phyloP scores from a whole-genome alignment of 2,888 invertebrate species.

The Parasteatoda lunata region DNA sequence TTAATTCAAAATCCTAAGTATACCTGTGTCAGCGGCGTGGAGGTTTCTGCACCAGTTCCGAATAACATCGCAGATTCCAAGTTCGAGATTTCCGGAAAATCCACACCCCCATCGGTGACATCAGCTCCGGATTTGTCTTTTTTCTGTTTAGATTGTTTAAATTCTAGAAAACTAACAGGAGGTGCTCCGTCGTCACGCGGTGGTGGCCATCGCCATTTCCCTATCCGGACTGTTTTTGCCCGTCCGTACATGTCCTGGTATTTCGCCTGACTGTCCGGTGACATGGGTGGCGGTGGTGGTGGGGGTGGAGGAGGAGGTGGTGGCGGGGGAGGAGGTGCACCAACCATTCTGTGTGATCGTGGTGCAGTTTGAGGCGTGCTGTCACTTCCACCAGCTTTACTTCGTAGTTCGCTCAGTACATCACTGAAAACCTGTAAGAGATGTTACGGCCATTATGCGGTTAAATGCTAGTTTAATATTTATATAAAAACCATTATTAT shows the following conservation, averaged over 20 bases:
- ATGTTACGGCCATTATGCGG: not conserved
- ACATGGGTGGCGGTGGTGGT: slow-evolving; percentile 84
- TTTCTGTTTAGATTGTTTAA: slow-evolving; percentile 77
- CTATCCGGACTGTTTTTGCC: slow-evolving; percentile 94
- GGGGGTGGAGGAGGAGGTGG: slow-evolving; percentile 83
- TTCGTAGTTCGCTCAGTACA: slow-evolving; percentile 76
- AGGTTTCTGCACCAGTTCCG: slow-evolving; percentile 1
- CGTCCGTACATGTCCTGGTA: slow-evolving; percentile 86
- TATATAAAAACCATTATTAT: no score
- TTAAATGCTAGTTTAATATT: no score
- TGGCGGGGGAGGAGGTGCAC: slow-evolving; percentile 68
- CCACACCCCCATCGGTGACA: slow-evolving; percentile 7
- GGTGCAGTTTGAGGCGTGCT: slow-evolving; percentile 14
- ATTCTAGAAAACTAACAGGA: slow-evolving; percentile 84
- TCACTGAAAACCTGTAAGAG: slow-evolving; percentile 76
- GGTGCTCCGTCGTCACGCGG: slow-evolving; percentile 78
- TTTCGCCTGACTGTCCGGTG: slow-evolving; percentile 65
- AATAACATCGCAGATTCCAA: slow-evolving; percentile 15
- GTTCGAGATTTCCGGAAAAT: slow-evolving; percentile 38
- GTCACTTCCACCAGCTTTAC: slow-evolving; percentile 55
- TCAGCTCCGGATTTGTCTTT: slow-evolving; percentile 10
- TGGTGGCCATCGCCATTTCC: slow-evolving; percentile 96
- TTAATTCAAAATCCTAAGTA: not conserved
- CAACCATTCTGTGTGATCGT: slow-evolving; percentile 31
- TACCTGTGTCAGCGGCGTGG: not conserved